Evolutionary conservation across 2,888 invertebrate species (phyloP), one percentile per base, ranked within the genome.

Genomic region (Coenonympha glycerion): DNA sequence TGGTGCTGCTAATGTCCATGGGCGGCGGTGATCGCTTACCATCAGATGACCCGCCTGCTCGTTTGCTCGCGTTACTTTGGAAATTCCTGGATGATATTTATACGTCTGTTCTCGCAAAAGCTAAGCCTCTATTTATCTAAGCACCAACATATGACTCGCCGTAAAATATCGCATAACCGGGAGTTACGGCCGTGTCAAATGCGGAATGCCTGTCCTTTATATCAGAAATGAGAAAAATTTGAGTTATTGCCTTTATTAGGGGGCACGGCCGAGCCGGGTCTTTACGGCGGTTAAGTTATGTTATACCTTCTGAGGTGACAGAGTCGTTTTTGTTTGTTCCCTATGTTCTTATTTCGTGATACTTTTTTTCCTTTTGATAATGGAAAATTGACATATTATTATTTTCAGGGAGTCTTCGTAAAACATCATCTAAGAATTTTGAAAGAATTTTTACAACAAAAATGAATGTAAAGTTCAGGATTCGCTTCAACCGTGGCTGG

Each of bases 171-270:
- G 22, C 36, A 47, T 47, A 51, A 51, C 40, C 21, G 16, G 21
- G 26, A 28, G 46, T 46, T 22, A 47, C 28, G 21, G 22, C 41
- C 41, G 24, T 24, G 48, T 41, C 48, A 41, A 31, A 26, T 24
- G 24, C 40, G 41, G 33, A 41, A 34, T 46, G 33, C 13, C 44
- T 33, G 31, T 33, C 44, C 44, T 44, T 44, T 44, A 30, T 44
- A 44, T 31, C 31, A 44, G 44, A 42, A 41, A 51, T 41, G 51
- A 47, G 47, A 47, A 30, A 37, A 26, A 37, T 52, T 22, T 42
- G 41, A 44, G 47, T 44, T 44, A 52, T 52, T 19, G 13, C 42
- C 19, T 47, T 41, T 52, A 42, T 42, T 47, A 24, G 31, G 36
- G 42, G 33, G 11, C 34, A 9, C 13, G 26, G 31, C 28, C 26